Percentiles rank a stretch among this genome's conserved stretches.
Conservation (phyloP, 2,797 vertebrate species). For the Sciaenops ocellatus region DNA sequence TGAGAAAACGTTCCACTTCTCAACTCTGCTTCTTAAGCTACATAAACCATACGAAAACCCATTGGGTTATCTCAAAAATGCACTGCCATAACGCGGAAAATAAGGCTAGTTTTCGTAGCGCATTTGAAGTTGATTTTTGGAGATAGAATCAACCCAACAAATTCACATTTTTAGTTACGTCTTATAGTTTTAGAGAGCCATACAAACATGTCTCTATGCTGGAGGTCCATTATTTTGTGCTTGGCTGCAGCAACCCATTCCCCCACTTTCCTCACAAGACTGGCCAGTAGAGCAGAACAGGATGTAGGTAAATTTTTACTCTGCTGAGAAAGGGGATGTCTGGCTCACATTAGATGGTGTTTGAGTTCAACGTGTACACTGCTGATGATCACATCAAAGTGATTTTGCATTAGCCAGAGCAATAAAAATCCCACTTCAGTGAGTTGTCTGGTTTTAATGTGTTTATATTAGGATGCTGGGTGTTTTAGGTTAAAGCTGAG, state of each 20-base stretch:
- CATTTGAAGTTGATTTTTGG: too few relatives aligned
- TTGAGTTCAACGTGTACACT: constrained; percentile 36
- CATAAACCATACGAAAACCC: not conserved
- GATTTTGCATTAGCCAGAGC: constrained; percentile 53
- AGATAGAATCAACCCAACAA: not conserved
- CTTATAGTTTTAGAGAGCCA: not conserved
- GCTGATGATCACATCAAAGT: constrained; percentile 72
- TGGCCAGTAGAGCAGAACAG: constrained; percentile 54
- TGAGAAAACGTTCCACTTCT: not conserved
- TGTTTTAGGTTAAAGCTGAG: constrained; percentile 52
- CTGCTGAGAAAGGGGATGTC: constrained; percentile 58
- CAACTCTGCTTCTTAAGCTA: not conserved
- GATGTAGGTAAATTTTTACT: constrained; percentile 69
- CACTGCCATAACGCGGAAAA: too few relatives aligned
- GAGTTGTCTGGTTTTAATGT: constrained; percentile 58
- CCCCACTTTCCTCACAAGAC: constrained; percentile 15
- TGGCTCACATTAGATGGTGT: constrained; percentile 64
- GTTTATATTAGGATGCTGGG: constrained; percentile 49
- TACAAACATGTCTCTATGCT: not conserved
- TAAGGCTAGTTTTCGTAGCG: too few relatives aligned
- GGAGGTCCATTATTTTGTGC: constrained; percentile 22
- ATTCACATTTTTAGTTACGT: not conserved
- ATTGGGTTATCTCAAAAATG: not conserved
- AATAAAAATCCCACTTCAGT: constrained; percentile 75
- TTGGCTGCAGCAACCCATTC: not conserved